Conservation (phyloP, 2,113 vertebrate genomes). For the Rynchops niger region DNA sequence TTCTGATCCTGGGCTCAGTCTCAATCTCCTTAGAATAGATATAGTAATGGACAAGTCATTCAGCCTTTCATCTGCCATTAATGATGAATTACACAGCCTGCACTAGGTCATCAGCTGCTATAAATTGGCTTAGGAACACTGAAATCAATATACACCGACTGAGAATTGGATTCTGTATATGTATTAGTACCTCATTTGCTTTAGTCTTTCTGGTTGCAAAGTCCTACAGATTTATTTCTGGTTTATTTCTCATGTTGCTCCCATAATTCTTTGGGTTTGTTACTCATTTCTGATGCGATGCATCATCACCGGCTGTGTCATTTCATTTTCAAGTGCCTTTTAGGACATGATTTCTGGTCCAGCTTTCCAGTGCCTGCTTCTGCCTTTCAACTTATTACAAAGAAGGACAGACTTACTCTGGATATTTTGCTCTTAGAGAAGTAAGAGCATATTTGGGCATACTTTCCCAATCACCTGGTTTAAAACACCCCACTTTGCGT, state of each 20-base stretch:
- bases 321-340: neutral
- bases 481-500: neutral
- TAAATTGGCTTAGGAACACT: slow-evolving; percentile 53
- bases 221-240: neutral
- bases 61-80: slow-evolving; percentile 52
- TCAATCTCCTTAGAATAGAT: slow-evolving; percentile 8
- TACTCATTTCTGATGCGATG: neutral
- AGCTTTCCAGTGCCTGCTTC: neutral
- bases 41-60: slow-evolving; percentile 31
- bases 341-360: neutral
- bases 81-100: slow-evolving; percentile 60
- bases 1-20: slow-evolving; percentile 9
- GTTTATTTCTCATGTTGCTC: neutral
- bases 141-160: slow-evolving; percentile 18
- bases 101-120: slow-evolving; percentile 44
- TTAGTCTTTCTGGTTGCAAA: neutral
- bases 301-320: neutral
- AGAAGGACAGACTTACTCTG: neutral
- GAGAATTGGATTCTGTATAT: slow-evolving; percentile 44
- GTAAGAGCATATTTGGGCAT: neutral
- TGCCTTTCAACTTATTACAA: neutral
- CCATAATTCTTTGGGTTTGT: neutral
- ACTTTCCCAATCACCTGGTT: neutral
- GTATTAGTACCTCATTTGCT: slow-evolving; percentile 56
- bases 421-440: neutral